Percentiles rank a stretch among this genome's conserved stretches.
Evolutionary conservation across 2,113 vertebrate genomes (phyloP).

Genomic region (Zosterops lateralis): DNA sequence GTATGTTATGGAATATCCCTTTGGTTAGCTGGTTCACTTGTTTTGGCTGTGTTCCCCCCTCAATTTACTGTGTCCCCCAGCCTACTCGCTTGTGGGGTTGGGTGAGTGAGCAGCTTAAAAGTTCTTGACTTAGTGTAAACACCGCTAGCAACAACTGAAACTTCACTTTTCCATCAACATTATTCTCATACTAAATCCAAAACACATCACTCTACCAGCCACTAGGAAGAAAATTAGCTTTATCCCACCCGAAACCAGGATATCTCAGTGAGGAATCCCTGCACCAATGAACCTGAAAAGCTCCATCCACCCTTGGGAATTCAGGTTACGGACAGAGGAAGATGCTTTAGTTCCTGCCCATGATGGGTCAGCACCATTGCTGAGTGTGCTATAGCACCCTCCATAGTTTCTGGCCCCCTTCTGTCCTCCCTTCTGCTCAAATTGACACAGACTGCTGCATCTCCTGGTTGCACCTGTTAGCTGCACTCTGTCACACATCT

Average conservation of each 20-base stretch:
- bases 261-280: neutral
- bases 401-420: neutral
- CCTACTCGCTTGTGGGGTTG: rapidly evolving
- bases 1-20: neutral
- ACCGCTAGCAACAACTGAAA: neutral
- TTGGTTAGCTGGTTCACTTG: neutral
- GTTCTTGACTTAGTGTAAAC: neutral
- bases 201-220: neutral
- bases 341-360: neutral
- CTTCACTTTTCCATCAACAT: neutral
- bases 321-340: neutral
- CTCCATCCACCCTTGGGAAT: neutral
- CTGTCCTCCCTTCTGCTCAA: neutral
- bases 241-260: neutral
- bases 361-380: neutral
- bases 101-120: neutral
- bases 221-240: neutral
- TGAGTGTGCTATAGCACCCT: neutral
- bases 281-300: neutral
- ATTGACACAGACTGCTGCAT: neutral
- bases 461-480: neutral
- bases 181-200: neutral
- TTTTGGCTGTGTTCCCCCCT: too few relatives aligned
- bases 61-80: neutral
- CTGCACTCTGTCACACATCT: neutral